Base-by-base conservation (phyloP, 2,888 invertebrate genomes). In the Drosophila siamana region DNA sequence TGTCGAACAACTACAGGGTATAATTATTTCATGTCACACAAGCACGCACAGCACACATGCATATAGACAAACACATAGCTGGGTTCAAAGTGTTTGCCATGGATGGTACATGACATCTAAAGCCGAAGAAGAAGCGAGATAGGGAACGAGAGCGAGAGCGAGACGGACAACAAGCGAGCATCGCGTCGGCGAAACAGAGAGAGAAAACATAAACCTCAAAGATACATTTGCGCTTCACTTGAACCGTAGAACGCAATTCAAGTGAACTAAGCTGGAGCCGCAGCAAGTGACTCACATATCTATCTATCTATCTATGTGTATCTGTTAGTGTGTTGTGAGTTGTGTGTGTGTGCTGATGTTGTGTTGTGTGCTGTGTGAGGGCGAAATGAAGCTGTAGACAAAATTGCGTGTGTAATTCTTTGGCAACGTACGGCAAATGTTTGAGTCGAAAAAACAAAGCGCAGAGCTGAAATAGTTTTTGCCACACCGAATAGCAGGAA, bases 141-240 rank as follows among this genome's bases (percentile, higher is more conserved):
- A 54, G 47, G n/a, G n/a, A n/a, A 56, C 1, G 40, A 40, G 33
- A 6, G 6, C 7, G 40, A 57, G 46, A 50, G 16, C 13, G 36
- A 51, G 24, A 48, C 11, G 33, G 24, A 65, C 13, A n/a, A 36
- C 50, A 46, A 28, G 33, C 40, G n/a, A n/a, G n/a, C n/a, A n/a
- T n/a, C n/a, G n/a, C n/a, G n/a, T n/a, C n/a, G n/a, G 64, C 15
- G 7, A 30, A 36, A 44, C 28, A 13, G 19, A 72, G 50, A 67
- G 24, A 48, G 55, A 70, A 62, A 78, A 75, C 75, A 88, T 88
- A 71, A 88, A 85, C 84, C 88, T 88, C 86, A 85, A 86, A 88
- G 85, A 88, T 88, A 85, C 84, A 86, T 88, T 88, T 85, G 79
- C 79, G 84, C 85, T 88, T 86, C 84, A 88, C 86, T 85, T 86